phyloP scores from a whole-genome alignment of 2,888 invertebrate genomes.

The Chaitophorus viminalis region DNA sequence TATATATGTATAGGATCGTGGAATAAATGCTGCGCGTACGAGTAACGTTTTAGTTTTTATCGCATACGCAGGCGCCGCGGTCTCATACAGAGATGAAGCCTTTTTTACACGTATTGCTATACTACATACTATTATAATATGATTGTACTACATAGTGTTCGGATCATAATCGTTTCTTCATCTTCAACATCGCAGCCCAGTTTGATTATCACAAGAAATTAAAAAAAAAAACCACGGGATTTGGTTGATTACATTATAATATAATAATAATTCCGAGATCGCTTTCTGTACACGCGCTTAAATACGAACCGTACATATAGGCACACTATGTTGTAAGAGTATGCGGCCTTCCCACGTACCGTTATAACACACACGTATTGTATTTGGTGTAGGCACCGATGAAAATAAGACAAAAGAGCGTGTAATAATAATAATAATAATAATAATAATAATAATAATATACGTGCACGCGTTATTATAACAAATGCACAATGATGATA shows the following conservation, averaged over 20 bases:
- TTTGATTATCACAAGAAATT: not conserved
- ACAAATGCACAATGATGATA: not conserved
- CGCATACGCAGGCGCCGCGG: not conserved
- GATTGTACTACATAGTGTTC: no score
- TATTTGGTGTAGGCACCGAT: no score
- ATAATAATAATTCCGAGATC: not conserved
- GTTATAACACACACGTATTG: not conserved
- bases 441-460: no score
- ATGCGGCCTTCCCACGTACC: not conserved
- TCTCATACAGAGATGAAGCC: not conserved
- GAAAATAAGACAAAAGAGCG: not conserved
- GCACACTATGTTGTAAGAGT: no score
- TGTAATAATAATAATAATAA: not conserved
- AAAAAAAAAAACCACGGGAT: not conserved
- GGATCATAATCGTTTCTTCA: no score
- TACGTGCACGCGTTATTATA: no score
- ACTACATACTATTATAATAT: no score
- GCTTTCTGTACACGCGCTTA: not conserved
- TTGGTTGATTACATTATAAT: not conserved
- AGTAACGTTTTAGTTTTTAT: conserved; percentile 24
- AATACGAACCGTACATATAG: not conserved
- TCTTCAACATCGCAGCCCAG: not conserved
- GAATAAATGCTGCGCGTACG: not conserved
- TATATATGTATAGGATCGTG: no score
- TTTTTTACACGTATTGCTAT: not conserved